phyloP scores from a whole-genome alignment of 1,140 invertebrate species.

The Neodiprion fabricii region DNA sequence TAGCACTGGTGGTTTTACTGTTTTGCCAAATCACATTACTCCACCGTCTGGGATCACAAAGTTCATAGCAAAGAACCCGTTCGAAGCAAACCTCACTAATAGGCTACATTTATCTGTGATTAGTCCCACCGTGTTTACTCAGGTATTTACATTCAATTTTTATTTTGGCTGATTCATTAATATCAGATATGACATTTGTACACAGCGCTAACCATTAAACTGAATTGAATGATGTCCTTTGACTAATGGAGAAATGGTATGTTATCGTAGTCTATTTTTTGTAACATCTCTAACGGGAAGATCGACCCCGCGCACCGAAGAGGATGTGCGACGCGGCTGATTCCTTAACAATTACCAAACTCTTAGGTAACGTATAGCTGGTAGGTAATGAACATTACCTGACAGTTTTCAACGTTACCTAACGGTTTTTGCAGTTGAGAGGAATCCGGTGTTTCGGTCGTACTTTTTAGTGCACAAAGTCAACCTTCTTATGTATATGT shows the following conservation, averaged over 20 bases:
- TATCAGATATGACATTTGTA: slow-evolving; percentile 10
- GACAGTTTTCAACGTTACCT: too few relatives aligned
- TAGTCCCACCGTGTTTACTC: slow-evolving; percentile 54
- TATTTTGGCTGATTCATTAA: background rate
- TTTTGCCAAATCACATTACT: slow-evolving; percentile 46
- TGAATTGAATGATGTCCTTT: background rate
- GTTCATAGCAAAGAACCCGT: slow-evolving; percentile 56
- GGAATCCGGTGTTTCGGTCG: too few relatives aligned
- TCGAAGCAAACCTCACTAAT: slow-evolving; percentile 54
- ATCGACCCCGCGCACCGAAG: too few relatives aligned
- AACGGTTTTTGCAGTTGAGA: too few relatives aligned
- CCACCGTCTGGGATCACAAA: slow-evolving; percentile 55
- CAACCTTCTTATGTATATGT: too few relatives aligned
- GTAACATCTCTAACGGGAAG: background rate
- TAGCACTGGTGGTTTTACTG: slow-evolving; percentile 25
- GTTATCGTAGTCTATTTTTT: background rate
- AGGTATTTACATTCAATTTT: slow-evolving; percentile 35
- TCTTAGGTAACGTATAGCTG: too few relatives aligned
- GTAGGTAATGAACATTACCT: too few relatives aligned
- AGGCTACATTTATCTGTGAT: slow-evolving; percentile 56
- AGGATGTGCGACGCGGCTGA: too few relatives aligned
- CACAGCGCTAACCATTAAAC: background rate
- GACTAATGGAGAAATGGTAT: background rate
- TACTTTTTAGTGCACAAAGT: too few relatives aligned
- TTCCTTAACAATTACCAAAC: too few relatives aligned